Conservation (phyloP, 2,113 vertebrate genomes). For the Cervus canadensis region DNA sequence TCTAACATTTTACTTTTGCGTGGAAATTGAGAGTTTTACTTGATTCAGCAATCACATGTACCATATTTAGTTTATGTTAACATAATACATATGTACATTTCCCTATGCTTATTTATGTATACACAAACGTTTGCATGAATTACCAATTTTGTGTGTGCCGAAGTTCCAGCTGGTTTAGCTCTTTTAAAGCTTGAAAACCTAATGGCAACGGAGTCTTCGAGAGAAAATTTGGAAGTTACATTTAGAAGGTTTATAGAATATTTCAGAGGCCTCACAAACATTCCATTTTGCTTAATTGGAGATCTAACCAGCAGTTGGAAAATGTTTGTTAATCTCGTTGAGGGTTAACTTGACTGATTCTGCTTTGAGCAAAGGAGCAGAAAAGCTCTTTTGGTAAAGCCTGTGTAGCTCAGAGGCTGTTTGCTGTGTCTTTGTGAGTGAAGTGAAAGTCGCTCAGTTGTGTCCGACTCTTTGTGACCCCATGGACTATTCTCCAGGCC, state of each 20-base stretch:
- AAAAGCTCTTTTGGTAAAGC: neutral
- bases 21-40: neutral
- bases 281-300: neutral
- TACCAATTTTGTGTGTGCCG: neutral
- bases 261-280: neutral
- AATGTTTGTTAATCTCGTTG: neutral
- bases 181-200: neutral
- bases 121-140: neutral
- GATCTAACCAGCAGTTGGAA: neutral
- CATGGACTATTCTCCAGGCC: neutral
- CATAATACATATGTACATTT: neutral
- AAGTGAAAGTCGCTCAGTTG: neutral
- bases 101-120: neutral
- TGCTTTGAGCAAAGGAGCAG: neutral
- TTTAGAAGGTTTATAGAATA: neutral
- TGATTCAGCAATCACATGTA: neutral
- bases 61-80: neutral
- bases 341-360: neutral
- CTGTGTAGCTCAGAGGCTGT: neutral
- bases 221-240: neutral
- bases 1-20: neutral
- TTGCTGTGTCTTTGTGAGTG: neutral
- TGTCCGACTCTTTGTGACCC: neutral
- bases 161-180: neutral
- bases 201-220: neutral